Evolutionary conservation across 1,140 invertebrate species (phyloP), one percentile per base, ranked within the genome.

Genomic region (Cyrtorhinus lividipennis): DNA sequence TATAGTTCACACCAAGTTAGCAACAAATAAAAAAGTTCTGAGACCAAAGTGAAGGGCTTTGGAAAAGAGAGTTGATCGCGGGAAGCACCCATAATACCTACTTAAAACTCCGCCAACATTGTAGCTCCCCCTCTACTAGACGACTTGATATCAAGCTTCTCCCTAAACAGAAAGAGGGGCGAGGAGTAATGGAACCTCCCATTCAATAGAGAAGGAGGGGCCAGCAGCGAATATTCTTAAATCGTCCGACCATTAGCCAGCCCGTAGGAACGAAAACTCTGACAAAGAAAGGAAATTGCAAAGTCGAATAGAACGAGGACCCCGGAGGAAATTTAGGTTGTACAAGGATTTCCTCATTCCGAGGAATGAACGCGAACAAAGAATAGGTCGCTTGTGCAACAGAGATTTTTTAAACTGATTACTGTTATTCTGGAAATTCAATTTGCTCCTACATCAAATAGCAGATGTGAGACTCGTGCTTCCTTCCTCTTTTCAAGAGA

Each of bases 21-120:
- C 48, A 53, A 53, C 48, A 53, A 53, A 53, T 53, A 53, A 53
- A 53, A 53, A 53, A 53, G 10, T 53, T 53, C 48, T 53, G 30
- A 38, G 30, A 38, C 30, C 30, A 38, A 38, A 38, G 30, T 38
- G 5, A 15, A 53, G 20, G 48, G 10, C 18, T 5, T 53, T 5
- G 8, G 48, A 53, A 53, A 12, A 20, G 20, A 53, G 48, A 53
- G 48, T 22, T 53, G 48, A 53, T 53, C 10, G 48, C 48, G 48
- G 20, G 20, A 20, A 53, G 48, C 48, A 53, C 48, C 8, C 48
- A 22, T 53, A 53, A 53, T 53, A 53, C 48, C 48, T 53, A 53
- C 48, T 53, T 53, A 53, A 53, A 53, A 53, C 48, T 53, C 48
- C 20, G 30, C 48, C 48, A 22, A 53, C 48, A 53, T 53, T 53